phyloP scores from a whole-genome alignment of 2,888 invertebrate genomes.

The Scaptodrosophila latifasciaeformis region DNA sequence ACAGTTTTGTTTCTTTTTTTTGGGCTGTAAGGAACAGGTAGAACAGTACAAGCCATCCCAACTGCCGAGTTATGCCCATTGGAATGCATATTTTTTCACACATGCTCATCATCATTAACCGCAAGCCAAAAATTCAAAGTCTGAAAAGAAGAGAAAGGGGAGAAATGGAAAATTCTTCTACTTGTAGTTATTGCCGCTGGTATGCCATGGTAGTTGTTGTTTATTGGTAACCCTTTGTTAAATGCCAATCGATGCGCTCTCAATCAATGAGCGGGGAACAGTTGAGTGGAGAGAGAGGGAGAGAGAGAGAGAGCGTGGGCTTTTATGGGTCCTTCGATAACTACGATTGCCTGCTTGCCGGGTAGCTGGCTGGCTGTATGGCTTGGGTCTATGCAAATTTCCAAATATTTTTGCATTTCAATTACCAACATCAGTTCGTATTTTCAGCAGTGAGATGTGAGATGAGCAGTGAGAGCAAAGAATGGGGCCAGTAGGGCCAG shows the following conservation, averaged over 20 bases:
- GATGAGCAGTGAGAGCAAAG: slow-evolving; percentile 34
- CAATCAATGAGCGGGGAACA: neutral
- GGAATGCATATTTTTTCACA: too few relatives aligned
- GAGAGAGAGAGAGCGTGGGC: too few relatives aligned
- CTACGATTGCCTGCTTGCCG: too few relatives aligned
- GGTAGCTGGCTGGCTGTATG: neutral
- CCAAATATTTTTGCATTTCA: slow-evolving; percentile 68
- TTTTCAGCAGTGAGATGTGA: slow-evolving; percentile 38
- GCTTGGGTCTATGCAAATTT: slow-evolving; percentile 40
- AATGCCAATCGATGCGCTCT: slow-evolving; percentile 15
- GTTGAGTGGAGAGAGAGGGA: neutral
- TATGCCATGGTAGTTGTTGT: slow-evolving; percentile 8
- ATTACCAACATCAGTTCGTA: slow-evolving; percentile 53
- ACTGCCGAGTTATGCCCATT: too few relatives aligned
- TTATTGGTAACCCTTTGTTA: slow-evolving; percentile 31
- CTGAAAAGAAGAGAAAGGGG: too few relatives aligned
- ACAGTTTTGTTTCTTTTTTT: too few relatives aligned
- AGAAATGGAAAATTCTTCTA: too few relatives aligned
- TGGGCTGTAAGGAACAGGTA: too few relatives aligned
- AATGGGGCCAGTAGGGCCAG: slow-evolving; percentile 2
- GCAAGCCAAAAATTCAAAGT: too few relatives aligned
- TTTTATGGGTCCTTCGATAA: too few relatives aligned
- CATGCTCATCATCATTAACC: slow-evolving; percentile 33
- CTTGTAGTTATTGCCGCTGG: neutral
- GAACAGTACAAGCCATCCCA: too few relatives aligned